Percentiles rank a stretch among this genome's conserved stretches.
Conservation (phyloP, 2,113 vertebrate genomes). For the Chloropsis hardwickii region DNA sequence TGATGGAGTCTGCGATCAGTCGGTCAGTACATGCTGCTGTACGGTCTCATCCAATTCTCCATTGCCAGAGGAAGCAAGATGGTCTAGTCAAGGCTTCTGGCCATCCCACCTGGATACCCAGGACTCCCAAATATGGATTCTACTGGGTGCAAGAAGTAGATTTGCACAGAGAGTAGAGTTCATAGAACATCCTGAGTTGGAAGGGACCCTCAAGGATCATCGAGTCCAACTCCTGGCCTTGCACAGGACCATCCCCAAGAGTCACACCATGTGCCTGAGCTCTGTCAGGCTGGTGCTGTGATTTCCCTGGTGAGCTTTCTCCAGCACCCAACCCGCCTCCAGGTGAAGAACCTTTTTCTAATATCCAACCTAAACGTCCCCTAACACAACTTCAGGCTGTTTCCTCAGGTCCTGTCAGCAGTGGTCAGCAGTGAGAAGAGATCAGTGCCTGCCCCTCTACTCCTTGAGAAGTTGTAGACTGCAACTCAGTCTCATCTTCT, state of each 20-base stretch:
- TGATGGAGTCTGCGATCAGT: accelerated
- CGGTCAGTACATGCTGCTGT: neutral
- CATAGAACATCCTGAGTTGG: neutral
- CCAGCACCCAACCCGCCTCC: neutral
- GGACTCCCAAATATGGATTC: neutral
- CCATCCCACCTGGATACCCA: too few species aligned
- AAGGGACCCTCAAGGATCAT: neutral
- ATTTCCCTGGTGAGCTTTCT: neutral
- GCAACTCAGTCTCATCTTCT: neutral
- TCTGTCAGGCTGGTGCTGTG: neutral
- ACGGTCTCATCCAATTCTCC: neutral
- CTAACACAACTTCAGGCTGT: neutral
- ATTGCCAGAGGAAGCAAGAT: neutral
- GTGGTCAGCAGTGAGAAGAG: neutral
- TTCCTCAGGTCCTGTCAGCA: neutral
- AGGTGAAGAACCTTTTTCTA: neutral
- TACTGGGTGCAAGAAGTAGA: neutral
- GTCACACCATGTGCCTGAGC: neutral
- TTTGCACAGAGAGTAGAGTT: neutral
- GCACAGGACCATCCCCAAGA: neutral
- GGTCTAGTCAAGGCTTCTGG: neutral
- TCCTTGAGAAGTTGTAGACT: neutral
- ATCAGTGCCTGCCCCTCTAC: neutral
- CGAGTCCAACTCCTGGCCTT: neutral
- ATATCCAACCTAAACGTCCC: neutral